phyloP scores from a whole-genome alignment of 1,140 invertebrate genomes.

The Whitmania pigra region DNA sequence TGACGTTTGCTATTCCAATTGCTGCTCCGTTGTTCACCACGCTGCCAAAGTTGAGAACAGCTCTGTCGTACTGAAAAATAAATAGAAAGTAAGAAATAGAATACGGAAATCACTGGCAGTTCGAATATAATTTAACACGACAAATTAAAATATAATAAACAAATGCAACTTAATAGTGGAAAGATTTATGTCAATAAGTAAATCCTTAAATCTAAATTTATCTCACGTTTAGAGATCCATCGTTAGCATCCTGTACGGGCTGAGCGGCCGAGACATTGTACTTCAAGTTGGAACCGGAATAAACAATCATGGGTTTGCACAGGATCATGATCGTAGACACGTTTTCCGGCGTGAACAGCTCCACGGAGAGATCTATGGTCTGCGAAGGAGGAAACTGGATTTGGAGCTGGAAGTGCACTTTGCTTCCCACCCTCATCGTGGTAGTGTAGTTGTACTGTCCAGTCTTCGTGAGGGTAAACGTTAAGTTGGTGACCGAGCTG shows the following conservation, averaged over 20 bases:
- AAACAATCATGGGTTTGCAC: conserved; percentile 32
- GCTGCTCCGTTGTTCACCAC: conserved; percentile 32
- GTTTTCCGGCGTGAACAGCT: conserved; percentile 39
- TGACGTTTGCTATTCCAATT: conserved; percentile 12
- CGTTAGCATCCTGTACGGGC: conserved; percentile 21
- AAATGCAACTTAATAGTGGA: background rate
- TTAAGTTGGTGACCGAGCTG: conserved; percentile 4
- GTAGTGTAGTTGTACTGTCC: conserved; percentile 17
- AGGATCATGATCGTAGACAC: conserved; percentile 35
- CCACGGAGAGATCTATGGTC: conserved; percentile 33
- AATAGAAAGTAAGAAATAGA: background rate
- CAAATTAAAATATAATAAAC: background rate
- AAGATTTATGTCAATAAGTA: background rate
- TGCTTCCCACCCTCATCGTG: conserved; percentile 16
- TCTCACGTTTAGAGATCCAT: conserved; percentile 22
- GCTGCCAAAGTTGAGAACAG: conserved; percentile 40
- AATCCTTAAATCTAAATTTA: background rate
- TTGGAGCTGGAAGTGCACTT: conserved; percentile 17
- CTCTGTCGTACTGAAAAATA: conserved; percentile 40
- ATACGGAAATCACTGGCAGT: background rate
- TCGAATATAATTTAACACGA: background rate
- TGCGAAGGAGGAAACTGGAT: conserved; percentile 23
- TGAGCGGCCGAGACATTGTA: conserved; percentile 14
- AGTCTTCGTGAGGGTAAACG: conserved; percentile 18
- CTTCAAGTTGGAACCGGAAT: conserved; percentile 27